Percentiles rank a stretch among this genome's conserved stretches.
Conservation (phyloP, 30 jellyfish, hydroid and myxozoan genomes). For the Chironex yamaguchii region DNA sequence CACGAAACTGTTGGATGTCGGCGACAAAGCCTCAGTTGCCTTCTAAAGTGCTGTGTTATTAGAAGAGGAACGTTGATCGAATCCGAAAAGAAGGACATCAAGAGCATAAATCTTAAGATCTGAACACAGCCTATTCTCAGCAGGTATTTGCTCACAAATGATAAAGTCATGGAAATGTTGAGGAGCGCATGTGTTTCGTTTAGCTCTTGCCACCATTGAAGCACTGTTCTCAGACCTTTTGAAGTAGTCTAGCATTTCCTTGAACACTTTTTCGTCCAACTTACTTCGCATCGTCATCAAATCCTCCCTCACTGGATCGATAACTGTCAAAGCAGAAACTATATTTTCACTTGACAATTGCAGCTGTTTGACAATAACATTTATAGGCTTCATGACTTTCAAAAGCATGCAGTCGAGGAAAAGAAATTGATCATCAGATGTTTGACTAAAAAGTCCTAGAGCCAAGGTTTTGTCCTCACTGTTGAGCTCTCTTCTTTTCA, state of each 20-base stretch:
- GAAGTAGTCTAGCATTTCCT: not conserved
- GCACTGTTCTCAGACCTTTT: not conserved
- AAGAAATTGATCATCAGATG: too few relatives aligned
- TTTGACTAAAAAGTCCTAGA: too few relatives aligned
- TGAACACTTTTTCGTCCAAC: not conserved
- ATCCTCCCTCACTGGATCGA: not conserved
- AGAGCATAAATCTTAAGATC: not conserved
- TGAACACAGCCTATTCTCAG: not conserved
- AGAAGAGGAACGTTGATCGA: not conserved
- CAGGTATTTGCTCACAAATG: not conserved
- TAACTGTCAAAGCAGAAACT: not conserved
- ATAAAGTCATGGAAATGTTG: not conserved
- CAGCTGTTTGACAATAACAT: too few relatives aligned
- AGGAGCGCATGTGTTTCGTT: not conserved
- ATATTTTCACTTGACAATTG: not conserved
- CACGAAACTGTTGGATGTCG: slow-evolving; percentile 22
- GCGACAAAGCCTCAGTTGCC: slow-evolving; percentile 31
- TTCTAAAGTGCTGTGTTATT: not conserved
- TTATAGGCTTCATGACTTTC: too few relatives aligned
- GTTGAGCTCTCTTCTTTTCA: too few relatives aligned
- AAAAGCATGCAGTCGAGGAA: too few relatives aligned
- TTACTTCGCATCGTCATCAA: not conserved
- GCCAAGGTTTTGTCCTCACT: too few relatives aligned
- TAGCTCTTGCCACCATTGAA: not conserved
- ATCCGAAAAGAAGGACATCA: not conserved